Percentiles rank a stretch among this genome's conserved stretches.
phyloP scores from a whole-genome alignment of 1,140 invertebrate genomes.

The Frieseomelitta varia region DNA sequence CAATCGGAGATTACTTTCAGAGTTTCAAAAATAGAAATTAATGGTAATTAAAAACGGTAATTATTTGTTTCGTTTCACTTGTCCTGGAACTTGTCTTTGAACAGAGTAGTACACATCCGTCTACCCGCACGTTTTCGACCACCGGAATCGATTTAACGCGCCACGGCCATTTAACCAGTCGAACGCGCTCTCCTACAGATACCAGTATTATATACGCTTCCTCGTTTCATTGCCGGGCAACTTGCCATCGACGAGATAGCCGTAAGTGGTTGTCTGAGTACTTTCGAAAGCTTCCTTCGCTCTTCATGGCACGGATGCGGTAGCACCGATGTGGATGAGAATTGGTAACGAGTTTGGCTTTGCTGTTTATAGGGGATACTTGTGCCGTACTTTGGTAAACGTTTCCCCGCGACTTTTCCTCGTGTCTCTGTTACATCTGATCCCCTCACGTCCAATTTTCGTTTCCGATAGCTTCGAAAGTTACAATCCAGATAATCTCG shows the following conservation, averaged over 20 bases:
- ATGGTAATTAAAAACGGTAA: too few relatives aligned
- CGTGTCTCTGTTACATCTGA: neutral
- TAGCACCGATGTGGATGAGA: neutral
- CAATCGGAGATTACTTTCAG: too few relatives aligned
- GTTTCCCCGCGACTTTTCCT: neutral
- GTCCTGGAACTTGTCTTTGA: too few relatives aligned
- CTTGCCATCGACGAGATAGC: conserved; percentile 12
- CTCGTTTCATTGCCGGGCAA: conserved; percentile 28
- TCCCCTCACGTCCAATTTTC: too few relatives aligned
- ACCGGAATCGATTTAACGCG: conserved; percentile 22
- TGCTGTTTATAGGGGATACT: neutral
- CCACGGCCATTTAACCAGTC: neutral
- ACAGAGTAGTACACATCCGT: neutral
- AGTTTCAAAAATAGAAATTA: too few relatives aligned
- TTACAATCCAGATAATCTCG: too few relatives aligned
- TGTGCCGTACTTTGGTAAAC: neutral
- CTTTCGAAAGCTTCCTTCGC: conserved; percentile 10
- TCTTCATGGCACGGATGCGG: neutral
- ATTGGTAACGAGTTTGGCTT: neutral
- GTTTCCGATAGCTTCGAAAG: too few relatives aligned
- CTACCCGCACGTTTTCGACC: neutral
- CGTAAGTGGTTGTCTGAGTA: conserved; percentile 20
- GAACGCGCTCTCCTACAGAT: neutral
- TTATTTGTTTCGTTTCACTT: too few relatives aligned
- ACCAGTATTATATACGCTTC: neutral